Evolutionary conservation across 2,888 invertebrate species (phyloP), one percentile per base, ranked within the genome.

Genomic region (Omphaloscelis lunosa): DNA sequence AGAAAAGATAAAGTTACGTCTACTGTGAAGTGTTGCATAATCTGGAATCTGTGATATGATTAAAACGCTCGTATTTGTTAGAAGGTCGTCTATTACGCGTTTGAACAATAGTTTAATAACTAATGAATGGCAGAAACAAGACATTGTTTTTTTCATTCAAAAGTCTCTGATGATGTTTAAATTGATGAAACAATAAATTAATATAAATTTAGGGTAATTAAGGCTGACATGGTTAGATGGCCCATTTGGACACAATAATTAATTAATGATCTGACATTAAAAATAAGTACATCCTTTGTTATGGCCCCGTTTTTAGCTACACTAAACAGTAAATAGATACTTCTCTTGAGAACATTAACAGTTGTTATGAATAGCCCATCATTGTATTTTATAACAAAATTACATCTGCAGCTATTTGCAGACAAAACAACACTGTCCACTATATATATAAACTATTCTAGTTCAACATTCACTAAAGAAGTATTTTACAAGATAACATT

Each of bases 21-120:
- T 84, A 72, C 63, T 41, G 23, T 79, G 45, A 63, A 72, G n/a
- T 72, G 65, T 89, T 86, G 78, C 80, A 87, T 80, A 88, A 88
- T 79, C 61, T 77, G n/a, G 41, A 77, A 82, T 80, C 82, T 81
- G 74, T 77, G 86, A 86, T 87, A 86, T 80, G 89, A 75, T 72
- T 80, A 70, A 70, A 65, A 72, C 58, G 5, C 70, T 83, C 72
- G 59, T 81, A 79, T 84, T 71, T 75, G 65, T 79, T 72, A 69
- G 83, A 84, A 87, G 85, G 85, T 78, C 80, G 75, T 39, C 34
- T 75, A 39, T 74, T 81, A 63, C 56, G 63, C 34, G 39, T 65
- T 77, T 75, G 23, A 48, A 45, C 48, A 23, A 58, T 41, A 51
- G 62, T 45, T 51, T 23, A 12, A n/a, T 34, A 34, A 58, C n/a